Conservation (phyloP, 2,888 invertebrate genomes). For the Polymixis flavicincta region DNA sequence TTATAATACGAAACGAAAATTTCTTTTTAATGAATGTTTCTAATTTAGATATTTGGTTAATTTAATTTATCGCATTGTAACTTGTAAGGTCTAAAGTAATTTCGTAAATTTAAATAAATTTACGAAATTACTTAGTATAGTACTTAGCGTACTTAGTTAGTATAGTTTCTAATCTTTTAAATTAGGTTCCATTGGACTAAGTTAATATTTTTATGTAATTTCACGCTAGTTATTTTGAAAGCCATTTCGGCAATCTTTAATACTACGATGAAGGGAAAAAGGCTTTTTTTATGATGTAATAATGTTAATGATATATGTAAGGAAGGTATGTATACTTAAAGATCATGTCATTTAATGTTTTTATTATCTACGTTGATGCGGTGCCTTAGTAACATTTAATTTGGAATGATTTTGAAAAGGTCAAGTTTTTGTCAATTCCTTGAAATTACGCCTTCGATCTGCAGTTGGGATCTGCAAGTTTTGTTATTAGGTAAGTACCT, state of each 20-base stretch:
- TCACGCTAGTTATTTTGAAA: slow-evolving; percentile 60
- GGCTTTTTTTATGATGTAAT: neutral
- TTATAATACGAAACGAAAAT: too few species aligned
- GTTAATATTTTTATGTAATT: slow-evolving; percentile 50
- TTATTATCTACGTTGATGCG: neutral
- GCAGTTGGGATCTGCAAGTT: too few species aligned
- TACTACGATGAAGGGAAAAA: slow-evolving; percentile 50
- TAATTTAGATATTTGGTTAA: too few species aligned
- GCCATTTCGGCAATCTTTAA: slow-evolving; percentile 51
- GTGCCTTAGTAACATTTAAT: slow-evolving; percentile 1
- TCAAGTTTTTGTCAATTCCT: neutral
- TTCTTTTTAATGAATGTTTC: too few species aligned
- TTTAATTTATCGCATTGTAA: too few species aligned
- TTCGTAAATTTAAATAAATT: too few species aligned
- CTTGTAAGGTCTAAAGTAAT: too few species aligned
- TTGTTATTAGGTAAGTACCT: too few species aligned
- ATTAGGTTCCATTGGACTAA: too few species aligned
- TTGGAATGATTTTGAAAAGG: neutral
- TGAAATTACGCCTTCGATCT: neutral
- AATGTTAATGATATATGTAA: neutral
- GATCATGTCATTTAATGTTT: slow-evolving; percentile 21
- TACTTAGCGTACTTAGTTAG: too few species aligned
- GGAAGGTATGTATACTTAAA: neutral
- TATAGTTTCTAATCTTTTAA: too few species aligned
- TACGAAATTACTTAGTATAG: too few species aligned